Evolutionary conservation across 2,113 vertebrate genomes (phyloP), one percentile per base, ranked within the genome.

Genomic region (Hippolais icterina): DNA sequence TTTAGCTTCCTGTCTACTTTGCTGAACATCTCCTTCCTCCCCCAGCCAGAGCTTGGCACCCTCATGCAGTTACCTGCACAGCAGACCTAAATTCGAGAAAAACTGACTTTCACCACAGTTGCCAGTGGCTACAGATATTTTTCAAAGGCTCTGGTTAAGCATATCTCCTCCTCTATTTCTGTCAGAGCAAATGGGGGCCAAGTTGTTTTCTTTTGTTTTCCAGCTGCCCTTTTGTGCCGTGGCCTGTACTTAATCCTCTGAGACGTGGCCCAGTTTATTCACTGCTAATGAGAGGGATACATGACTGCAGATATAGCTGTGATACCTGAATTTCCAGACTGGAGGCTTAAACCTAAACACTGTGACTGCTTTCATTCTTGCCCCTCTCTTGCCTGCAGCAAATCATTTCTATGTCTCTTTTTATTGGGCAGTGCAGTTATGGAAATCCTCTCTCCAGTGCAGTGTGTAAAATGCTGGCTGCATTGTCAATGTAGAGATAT

Each of bases 201-300:
- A 39, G 27, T 37, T 63, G 35, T 75, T 89, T 94, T 46, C 49
- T 57, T 84, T 91, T 95, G 76, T 89, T 91, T 87, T 87, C 64
- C 61, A 41, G 57, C 64, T 83, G 65, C 44, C 94, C 44, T 89
- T 93, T 76, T 75, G 74, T 0, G 12, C 87, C 5, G 0, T 41
- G 69, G 65, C 31, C 65, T 93, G 78, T 85, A 12, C 53, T 79
- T 93, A 94, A 94, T 94, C 37, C 65, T 82, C 53, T 72, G 50
- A 88, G 94, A 96, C 90, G 59, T 75, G 87, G 75, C 83, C 90
- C 50, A 83, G 24, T 94, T 95, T 93, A 83, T 50, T 69, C 71
- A 5, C 33, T 25, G 50, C 68, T 96, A 94, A 94, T 13, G 14
- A 90, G 82, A 49, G 23, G 23, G 19, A 41, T 41, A 28, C 21